phyloP scores from a whole-genome alignment of 30 jellyfish, hydroid and myxozoan genomes.

The Aurelia aurita region DNA sequence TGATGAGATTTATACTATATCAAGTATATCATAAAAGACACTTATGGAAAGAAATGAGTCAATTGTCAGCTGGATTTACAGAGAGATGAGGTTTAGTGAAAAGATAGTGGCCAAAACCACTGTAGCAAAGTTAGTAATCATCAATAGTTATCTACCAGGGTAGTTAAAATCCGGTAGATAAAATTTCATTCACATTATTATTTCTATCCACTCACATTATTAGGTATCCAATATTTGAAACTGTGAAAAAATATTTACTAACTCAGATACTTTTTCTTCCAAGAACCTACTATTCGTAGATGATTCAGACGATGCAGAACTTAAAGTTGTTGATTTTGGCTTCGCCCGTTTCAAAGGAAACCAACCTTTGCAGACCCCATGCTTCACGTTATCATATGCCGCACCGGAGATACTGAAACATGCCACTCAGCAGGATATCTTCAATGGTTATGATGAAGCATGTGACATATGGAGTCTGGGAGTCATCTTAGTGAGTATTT shows the following conservation, averaged over 20 bases:
- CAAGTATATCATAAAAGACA: too few relatives aligned
- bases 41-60: too few relatives aligned
- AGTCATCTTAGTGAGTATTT: conserved; percentile 83
- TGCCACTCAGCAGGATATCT: conserved; percentile 85
- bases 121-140: too few relatives aligned
- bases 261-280: neutral
- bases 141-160: too few relatives aligned
- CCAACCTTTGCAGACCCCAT: conserved; percentile 96
- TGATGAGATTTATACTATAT: too few relatives aligned
- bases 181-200: too few relatives aligned
- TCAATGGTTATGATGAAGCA: conserved; percentile 90
- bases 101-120: too few relatives aligned
- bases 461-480: conserved; percentile 98
- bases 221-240: too few relatives aligned
- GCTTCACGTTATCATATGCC: conserved; percentile 95
- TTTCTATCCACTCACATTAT: too few relatives aligned
- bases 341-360: conserved; percentile 90
- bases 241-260: neutral
- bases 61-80: too few relatives aligned
- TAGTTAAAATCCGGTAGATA: too few relatives aligned
- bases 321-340: conserved; percentile 97
- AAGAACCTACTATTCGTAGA: conserved; percentile 91
- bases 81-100: too few relatives aligned
- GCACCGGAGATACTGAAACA: conserved; percentile 96
- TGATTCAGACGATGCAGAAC: conserved; percentile 81